Evolutionary conservation across 1,140 invertebrate species (phyloP).

Genomic region (Bombus superbus): DNA sequence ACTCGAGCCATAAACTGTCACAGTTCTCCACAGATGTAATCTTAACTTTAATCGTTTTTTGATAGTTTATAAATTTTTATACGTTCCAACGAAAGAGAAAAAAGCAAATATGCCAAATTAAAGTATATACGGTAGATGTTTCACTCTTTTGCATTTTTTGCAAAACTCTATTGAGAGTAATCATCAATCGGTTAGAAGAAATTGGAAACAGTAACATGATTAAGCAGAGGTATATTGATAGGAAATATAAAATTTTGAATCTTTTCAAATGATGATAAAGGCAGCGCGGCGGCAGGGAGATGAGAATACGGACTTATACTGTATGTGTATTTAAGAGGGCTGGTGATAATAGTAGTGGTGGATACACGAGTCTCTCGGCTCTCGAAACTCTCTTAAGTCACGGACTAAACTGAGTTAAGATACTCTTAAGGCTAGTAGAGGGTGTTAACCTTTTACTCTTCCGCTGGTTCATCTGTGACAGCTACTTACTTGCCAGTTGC

Average conservation of each 20-base stretch:
- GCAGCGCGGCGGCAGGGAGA: too few relatives aligned
- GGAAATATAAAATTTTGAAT: not conserved
- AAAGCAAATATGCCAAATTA: too few relatives aligned
- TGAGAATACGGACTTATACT: not conserved
- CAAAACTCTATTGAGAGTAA: not conserved
- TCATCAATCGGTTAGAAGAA: not conserved
- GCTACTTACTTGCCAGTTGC: conserved; percentile 33
- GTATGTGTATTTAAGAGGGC: not conserved
- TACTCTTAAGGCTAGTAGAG: conserved; percentile 57
- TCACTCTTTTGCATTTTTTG: not conserved
- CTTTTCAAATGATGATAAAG: not conserved
- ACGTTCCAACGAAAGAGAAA: not conserved
- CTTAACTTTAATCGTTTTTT: not conserved
- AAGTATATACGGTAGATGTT: too few relatives aligned
- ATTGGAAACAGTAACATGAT: not conserved
- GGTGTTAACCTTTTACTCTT: conserved; percentile 67
- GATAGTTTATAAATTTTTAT: not conserved
- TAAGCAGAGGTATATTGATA: not conserved
- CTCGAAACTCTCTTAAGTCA: conserved; percentile 57
- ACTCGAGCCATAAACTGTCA: not conserved
- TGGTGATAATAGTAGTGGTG: not conserved
- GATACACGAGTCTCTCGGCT: not conserved
- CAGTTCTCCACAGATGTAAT: not conserved
- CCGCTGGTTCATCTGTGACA: conserved; percentile 56
- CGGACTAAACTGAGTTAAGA: conserved; percentile 64